phyloP scores from a whole-genome alignment of 2,113 vertebrate species.

The Tetrao urogallus region DNA sequence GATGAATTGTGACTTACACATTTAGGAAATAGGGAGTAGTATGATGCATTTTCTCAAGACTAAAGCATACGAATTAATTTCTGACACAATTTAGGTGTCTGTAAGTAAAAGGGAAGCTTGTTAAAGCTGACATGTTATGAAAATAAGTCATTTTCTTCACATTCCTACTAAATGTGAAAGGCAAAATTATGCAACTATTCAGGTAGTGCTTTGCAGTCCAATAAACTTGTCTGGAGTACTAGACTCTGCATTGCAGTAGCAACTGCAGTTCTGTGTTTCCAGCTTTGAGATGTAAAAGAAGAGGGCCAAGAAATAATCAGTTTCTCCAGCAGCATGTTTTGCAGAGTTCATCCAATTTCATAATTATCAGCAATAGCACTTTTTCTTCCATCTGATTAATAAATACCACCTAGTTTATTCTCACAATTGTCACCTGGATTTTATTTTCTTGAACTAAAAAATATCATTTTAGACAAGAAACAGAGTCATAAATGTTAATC shows the following conservation, averaged over 20 bases:
- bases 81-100: background rate
- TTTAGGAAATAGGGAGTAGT: background rate
- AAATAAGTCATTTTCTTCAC: background rate
- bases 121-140: background rate
- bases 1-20: background rate
- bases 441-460: conserved; percentile 4
- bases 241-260: background rate
- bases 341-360: background rate
- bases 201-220: background rate
- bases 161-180: background rate
- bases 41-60: background rate
- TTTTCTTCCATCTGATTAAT: conserved; percentile 45
- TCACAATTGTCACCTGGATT: conserved; percentile 42
- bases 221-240: background rate
- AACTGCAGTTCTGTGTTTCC: background rate
- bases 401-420: conserved; percentile 42
- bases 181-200: background rate
- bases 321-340: conserved; percentile 18
- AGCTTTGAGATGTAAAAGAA: background rate
- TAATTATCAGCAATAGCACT: conserved; percentile 1
- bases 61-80: background rate
- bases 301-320: background rate
- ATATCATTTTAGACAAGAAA: background rate
- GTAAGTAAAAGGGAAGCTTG: background rate
- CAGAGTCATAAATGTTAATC: conserved; percentile 5